A percentile compares a stretch with the other conserved stretches of the same genome.
phyloP scores from a whole-genome alignment of 2,797 vertebrate genomes.

The Clarias fuscus region DNA sequence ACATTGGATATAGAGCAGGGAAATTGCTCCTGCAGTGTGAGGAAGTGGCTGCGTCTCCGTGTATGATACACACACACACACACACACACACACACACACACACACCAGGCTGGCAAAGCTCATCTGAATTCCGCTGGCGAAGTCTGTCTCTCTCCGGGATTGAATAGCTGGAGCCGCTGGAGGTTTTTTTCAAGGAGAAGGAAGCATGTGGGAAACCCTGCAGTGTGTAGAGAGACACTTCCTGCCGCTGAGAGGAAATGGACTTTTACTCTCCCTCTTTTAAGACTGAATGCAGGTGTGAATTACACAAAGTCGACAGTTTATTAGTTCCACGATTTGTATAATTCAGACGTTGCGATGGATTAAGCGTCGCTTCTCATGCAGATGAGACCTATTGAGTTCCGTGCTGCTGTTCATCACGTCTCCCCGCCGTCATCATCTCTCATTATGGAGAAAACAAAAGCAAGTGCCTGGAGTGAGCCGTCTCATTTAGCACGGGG shows the following conservation, averaged over 20 bases:
- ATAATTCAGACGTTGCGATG: background rate
- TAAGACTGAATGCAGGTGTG: constrained; percentile 2
- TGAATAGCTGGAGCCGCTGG: constrained; percentile 66
- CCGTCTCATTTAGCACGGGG: background rate
- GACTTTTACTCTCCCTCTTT: background rate
- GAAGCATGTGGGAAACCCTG: constrained; percentile 62
- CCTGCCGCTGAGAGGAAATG: background rate
- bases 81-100: background rate
- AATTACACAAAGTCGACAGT: background rate
- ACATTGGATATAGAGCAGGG: constrained; percentile 25
- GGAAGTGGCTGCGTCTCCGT: constrained; percentile 22
- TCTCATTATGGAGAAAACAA: constrained; percentile 8
- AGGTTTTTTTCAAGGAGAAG: constrained; percentile 58
- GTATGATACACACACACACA: background rate
- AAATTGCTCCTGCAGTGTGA: constrained; percentile 36
- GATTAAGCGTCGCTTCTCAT: background rate
- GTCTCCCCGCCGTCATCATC: constrained; percentile 5
- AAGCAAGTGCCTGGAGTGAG: background rate
- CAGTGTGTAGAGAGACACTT: background rate
- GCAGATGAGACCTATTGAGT: constrained; percentile 11
- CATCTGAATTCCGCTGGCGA: constrained; percentile 73
- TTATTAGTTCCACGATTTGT: background rate
- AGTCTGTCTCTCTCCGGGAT: constrained; percentile 68
- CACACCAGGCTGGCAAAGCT: constrained; percentile 50
- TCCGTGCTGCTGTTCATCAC: background rate